Percentiles rank a stretch among this genome's conserved stretches.
Conservation (phyloP, 2,797 vertebrate species). For the Thamnophis elegans region DNA sequence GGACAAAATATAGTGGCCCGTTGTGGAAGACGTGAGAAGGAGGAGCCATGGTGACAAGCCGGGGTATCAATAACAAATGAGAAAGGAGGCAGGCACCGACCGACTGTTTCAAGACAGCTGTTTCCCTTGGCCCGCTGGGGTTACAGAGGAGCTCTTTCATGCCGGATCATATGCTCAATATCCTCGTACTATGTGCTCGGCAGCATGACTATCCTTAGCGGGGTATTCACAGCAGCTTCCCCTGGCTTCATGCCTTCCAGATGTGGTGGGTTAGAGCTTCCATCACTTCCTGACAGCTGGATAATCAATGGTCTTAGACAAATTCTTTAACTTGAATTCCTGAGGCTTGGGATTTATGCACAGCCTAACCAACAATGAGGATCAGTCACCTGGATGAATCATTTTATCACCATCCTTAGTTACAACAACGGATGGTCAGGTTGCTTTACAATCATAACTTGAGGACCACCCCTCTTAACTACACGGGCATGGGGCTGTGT, state of each 20-base stretch:
- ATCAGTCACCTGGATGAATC: neutral
- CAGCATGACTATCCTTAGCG: neutral
- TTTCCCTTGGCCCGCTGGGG: neutral
- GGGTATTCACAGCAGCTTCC: neutral
- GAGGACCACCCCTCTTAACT: neutral
- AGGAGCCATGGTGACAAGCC: neutral
- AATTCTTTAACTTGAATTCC: neutral
- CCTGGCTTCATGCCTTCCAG: neutral
- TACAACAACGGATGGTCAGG: neutral
- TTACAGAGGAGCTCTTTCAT: conserved; percentile 8
- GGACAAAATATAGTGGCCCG: neutral
- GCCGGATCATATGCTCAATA: neutral
- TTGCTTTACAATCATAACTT: neutral
- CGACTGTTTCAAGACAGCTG: neutral
- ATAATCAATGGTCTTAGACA: neutral
- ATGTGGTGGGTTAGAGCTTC: neutral
- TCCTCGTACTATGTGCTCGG: neutral
- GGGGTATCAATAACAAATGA: neutral
- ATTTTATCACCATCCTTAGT: neutral
- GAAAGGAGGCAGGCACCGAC: neutral
- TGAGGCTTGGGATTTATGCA: neutral
- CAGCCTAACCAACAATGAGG: neutral
- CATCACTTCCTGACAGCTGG: neutral
- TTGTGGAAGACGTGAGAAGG: neutral
- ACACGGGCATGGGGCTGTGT: no score